Conservation (phyloP, 2,797 vertebrate genomes). For the Lagodon rhomboides region DNA sequence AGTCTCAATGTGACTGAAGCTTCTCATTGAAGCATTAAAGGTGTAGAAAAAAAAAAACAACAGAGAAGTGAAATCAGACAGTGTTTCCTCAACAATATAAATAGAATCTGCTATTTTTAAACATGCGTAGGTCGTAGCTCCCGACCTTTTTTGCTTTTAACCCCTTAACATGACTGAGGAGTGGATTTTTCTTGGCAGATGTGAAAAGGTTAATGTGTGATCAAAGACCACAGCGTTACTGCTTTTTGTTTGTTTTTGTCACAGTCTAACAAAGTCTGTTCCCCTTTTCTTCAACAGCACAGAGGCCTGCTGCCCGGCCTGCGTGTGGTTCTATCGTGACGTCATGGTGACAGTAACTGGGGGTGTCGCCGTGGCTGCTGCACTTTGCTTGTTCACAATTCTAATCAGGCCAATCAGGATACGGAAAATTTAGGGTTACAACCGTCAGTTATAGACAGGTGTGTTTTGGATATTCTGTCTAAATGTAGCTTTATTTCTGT, state of each 20-base stretch:
- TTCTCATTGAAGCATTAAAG: not conserved
- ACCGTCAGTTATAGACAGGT: not conserved
- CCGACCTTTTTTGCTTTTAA: not conserved
- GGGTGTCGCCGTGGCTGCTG: conserved; percentile 78
- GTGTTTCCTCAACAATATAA: not conserved
- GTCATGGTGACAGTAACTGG: conserved; percentile 90
- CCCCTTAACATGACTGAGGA: not conserved
- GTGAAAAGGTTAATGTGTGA: not conserved
- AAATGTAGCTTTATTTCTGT: not conserved
- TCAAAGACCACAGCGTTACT: not conserved
- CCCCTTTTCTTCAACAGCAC: conserved; percentile 63
- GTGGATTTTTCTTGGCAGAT: not conserved
- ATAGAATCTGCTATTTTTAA: not conserved
- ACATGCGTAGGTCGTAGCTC: not conserved
- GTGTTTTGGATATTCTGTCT: not conserved
- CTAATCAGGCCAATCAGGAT: conserved; percentile 89
- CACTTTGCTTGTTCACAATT: conserved; percentile 80
- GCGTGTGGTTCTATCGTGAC: conserved; percentile 87
- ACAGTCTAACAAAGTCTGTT: not conserved
- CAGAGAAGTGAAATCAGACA: not conserved
- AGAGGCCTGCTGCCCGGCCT: conserved; percentile 84
- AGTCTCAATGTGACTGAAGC: conserved; percentile 49
- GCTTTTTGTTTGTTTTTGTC: not conserved
- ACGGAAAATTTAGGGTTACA: conserved; percentile 79
- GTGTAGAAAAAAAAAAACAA: not conserved